Conservation (phyloP, 1,140 invertebrate species). For the Delia radicum region DNA sequence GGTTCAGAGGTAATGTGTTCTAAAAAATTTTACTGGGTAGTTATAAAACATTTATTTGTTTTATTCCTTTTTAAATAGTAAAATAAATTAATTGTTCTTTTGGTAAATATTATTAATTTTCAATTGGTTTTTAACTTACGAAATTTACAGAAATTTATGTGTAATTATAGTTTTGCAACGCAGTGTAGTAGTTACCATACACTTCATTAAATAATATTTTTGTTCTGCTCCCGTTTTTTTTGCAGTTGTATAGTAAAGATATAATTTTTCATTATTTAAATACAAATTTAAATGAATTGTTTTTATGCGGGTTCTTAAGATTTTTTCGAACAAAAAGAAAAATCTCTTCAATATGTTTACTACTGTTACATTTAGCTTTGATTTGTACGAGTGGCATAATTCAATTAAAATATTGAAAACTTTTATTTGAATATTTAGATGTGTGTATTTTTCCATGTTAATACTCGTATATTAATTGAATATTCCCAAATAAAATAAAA, state of each 20-base stretch:
- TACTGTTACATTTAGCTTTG: neutral
- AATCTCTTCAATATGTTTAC: neutral
- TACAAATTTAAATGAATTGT: neutral
- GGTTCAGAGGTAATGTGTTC: no score
- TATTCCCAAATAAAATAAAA: neutral
- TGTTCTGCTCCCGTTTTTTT: neutral
- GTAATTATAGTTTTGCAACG: no score
- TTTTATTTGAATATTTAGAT: neutral
- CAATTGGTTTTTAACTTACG: no score
- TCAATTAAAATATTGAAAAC: neutral
- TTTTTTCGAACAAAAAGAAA: neutral
- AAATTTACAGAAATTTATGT: no score
- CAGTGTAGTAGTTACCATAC: no score
- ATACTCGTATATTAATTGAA: neutral
- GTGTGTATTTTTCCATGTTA: neutral
- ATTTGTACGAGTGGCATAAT: slow-evolving; percentile 5
- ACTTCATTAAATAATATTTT: neutral
- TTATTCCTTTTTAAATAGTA: no score
- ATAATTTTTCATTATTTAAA: no score
- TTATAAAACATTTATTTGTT: no score
- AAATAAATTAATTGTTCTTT: no score
- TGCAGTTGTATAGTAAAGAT: neutral
- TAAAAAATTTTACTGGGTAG: no score
- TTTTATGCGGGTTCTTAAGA: neutral
- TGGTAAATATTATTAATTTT: no score